Percentiles rank a stretch among this genome's conserved stretches.
Evolutionary conservation across 2,113 vertebrate species (phyloP).

Genomic region (Paramormyrops kingsleyae): DNA sequence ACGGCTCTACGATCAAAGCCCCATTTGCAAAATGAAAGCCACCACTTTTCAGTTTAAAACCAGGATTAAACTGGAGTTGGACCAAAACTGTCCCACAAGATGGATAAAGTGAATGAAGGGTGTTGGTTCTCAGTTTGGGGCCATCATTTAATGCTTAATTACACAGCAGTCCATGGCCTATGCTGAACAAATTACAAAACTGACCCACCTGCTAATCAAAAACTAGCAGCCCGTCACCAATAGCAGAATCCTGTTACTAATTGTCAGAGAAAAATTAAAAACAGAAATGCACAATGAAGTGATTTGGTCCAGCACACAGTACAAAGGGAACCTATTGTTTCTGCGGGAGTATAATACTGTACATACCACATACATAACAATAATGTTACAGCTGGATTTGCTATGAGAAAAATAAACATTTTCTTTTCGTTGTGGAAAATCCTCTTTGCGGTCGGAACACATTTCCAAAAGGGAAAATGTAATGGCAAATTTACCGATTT

Average conservation of each 20-base stretch:
- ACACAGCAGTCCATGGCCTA: constrained; percentile 53
- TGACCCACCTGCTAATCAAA: constrained; percentile 60
- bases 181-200: constrained; percentile 56
- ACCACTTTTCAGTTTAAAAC: constrained; percentile 33
- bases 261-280: constrained; percentile 36
- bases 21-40: not conserved
- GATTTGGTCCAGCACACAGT: constrained; percentile 33
- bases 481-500: constrained; percentile 24
- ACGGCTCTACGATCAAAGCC: not conserved
- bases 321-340: constrained; percentile 24
- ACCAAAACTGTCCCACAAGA: constrained; percentile 47
- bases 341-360: not conserved
- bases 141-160: constrained; percentile 63
- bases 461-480: constrained; percentile 21
- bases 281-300: not conserved
- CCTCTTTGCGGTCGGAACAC: constrained; percentile 27
- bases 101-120: constrained; percentile 62
- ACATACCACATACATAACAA: constrained; percentile 34
- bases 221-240: constrained; percentile 44
- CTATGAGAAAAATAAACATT: constrained; percentile 23
- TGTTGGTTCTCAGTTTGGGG: constrained; percentile 54
- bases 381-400: constrained; percentile 37
- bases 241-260: constrained; percentile 45
- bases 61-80: constrained; percentile 32
- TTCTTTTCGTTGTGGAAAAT: constrained; percentile 21